Base-by-base conservation (phyloP, 2,888 invertebrate species). In the Microchrysa polita region DNA sequence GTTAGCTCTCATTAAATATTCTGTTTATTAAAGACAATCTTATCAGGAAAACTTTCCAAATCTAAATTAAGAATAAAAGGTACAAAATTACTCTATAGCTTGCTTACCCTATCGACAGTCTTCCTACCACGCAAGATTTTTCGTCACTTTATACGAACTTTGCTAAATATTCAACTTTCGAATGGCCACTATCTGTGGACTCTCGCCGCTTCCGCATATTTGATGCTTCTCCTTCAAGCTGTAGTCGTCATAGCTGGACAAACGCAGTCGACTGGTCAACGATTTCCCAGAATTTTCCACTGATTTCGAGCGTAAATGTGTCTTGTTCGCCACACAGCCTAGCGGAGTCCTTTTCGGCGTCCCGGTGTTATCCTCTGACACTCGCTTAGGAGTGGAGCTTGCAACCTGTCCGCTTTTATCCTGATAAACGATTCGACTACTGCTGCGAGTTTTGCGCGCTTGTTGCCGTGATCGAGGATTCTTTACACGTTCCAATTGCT, bases 311-410 rank as follows among this genome's bases (percentile, higher is more conserved):
- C 76, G 65, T n/a, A 73, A 40, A 42, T 76, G 73, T 0, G 74
- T 18, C 44, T 74, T 76, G 48, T 76, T 77, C 0, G 67, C 75
- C 9, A 76, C 73, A 57, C 77, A 76, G 20, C 76, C 65, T 2
- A 77, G 16, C 5, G 76, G 76, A 22, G 77, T 76, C 4, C 76
- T 60, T 53, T 73, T 74, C 48, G 52, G 61, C 5, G 63, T 44
- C 4, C 18, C 34, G 16, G 10, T 16, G 5, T 16, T 18, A n/a
- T 40, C 22, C 1, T 10, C 14, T 18, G 16, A n/a, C 10, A 10
- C 42, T 27, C 27, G 42, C 52, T 22, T 67, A 16, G 53, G 67
- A 12, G 74, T 73, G 12, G 75, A 73, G 9, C 63, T 74, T 2
- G 71, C 44, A 42, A 23, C 44, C 1, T 63, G 18, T 23, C 67